Evolutionary conservation across 2,797 vertebrate genomes (phyloP).

Genomic region (Acrocephalus scirpaceus): DNA sequence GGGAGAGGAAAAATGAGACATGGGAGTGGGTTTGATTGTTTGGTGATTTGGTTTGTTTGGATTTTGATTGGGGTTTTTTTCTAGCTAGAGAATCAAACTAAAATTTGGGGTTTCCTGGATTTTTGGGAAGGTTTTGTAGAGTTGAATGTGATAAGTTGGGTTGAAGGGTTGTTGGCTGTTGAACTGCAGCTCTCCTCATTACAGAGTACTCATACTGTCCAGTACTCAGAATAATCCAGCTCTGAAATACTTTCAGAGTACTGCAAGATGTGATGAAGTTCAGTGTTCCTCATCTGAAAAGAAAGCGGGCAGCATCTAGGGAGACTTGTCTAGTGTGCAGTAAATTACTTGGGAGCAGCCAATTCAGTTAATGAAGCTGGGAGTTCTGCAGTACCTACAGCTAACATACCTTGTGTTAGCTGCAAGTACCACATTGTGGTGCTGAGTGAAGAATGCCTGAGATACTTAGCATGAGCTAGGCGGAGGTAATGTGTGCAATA

Average conservation of each 20-base stretch:
- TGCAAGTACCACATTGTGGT: not conserved
- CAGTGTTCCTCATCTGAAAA: not conserved
- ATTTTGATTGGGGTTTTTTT: not conserved
- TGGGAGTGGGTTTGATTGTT: not conserved
- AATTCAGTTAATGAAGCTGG: not conserved
- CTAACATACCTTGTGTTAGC: not conserved
- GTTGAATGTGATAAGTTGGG: not conserved
- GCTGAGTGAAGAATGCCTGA: not conserved
- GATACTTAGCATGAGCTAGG: not conserved
- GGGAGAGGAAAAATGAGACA: not conserved
- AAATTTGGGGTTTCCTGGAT: not conserved
- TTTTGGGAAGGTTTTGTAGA: not conserved
- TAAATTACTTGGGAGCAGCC: not conserved
- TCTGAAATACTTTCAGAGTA: not conserved
- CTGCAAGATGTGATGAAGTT: not conserved
- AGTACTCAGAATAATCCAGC: not conserved
- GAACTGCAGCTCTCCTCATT: not conserved
- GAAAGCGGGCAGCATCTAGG: not conserved
- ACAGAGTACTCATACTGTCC: not conserved
- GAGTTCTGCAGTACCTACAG: not conserved
- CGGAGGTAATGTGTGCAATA: accelerated
- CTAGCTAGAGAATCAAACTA: not conserved
- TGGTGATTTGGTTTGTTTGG: not conserved
- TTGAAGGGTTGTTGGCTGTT: not conserved
- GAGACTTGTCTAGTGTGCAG: not conserved